Base-by-base conservation (phyloP, 2,888 invertebrate species). In the Macrostomum cliftonense region DNA sequence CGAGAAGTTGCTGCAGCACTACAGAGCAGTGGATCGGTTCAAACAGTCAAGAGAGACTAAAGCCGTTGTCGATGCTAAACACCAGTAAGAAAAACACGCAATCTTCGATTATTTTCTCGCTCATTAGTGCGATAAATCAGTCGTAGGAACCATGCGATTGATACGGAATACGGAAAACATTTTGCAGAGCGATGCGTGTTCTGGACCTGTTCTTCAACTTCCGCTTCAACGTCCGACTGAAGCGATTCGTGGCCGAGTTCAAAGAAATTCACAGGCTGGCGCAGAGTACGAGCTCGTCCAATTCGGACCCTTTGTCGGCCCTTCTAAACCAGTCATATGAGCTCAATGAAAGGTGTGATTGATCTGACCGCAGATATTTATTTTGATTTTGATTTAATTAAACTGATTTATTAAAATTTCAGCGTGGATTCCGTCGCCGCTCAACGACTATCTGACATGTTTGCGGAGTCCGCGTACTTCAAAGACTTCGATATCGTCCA, bases 41-140 rank as follows among this genome's bases (percentile, higher is more conserved):
- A 53, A 58, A 51, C 55, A 59, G 40, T 61, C 61, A 48, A 59
- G 58, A 7, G 63, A 64, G 46, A 63, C 65, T 11, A 59, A 61
- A 49, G 65, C 66, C 20, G 60, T 68, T 12, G 61, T 62, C 2
- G 61, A 63, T 49, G 67, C 65, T 38, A 68, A 68, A 52, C 55
- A 60, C 45, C 63, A 64, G 68, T 67, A 57, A 51, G 64, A n/a
- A n/a, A n/a, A n/a, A n/a, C n/a, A n/a, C n/a, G n/a, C n/a, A n/a
- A n/a, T n/a, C n/a, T n/a, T n/a, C n/a, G n/a, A n/a, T n/a, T n/a
- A n/a, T n/a, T n/a, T n/a, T n/a, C n/a, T n/a, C n/a, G n/a, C n/a
- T n/a, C n/a, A n/a, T n/a, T n/a, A n/a, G n/a, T n/a, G n/a, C n/a
- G n/a, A n/a, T n/a, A n/a, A n/a, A n/a, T n/a, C n/a, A n/a, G n/a